Conservation (phyloP, 1,140 invertebrate genomes). For the Protaetia brevitarsis region DNA sequence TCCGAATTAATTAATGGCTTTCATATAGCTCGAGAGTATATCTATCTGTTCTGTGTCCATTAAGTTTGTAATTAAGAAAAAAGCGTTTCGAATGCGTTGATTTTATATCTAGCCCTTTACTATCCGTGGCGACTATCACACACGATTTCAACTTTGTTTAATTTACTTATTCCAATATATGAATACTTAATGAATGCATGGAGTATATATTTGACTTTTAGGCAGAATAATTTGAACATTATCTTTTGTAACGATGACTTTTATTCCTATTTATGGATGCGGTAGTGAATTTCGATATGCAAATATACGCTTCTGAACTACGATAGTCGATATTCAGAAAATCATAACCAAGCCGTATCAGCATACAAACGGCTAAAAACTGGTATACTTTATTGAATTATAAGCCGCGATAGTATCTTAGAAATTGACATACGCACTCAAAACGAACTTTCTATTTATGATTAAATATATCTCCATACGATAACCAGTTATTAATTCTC, state of each 20-base stretch:
- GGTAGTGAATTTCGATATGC: not conserved
- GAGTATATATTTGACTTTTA: slow-evolving; percentile 2
- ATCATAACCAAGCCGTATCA: not conserved
- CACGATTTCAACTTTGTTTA: no score
- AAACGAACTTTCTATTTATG: not conserved
- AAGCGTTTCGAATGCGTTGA: not conserved
- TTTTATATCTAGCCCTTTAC: no score
- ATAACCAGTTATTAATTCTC: no score
- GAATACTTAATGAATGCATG: not conserved
- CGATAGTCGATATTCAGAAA: not conserved
- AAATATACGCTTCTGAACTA: not conserved
- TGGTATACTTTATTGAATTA: not conserved
- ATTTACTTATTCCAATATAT: not conserved
- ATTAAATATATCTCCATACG: no score
- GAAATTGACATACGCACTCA: not conserved
- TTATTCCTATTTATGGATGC: not conserved
- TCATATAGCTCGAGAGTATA: no score
- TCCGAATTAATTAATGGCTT: no score
- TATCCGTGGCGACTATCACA: no score
- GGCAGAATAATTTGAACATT: not conserved
- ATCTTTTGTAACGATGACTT: not conserved
- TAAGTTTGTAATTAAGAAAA: no score
- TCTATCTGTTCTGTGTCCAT: no score
- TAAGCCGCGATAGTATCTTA: not conserved
- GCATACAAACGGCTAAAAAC: not conserved